Percentiles rank a stretch among this genome's conserved stretches.
Evolutionary conservation across 2,888 invertebrate species (phyloP).

Genomic region (Philopedon plagiatum): DNA sequence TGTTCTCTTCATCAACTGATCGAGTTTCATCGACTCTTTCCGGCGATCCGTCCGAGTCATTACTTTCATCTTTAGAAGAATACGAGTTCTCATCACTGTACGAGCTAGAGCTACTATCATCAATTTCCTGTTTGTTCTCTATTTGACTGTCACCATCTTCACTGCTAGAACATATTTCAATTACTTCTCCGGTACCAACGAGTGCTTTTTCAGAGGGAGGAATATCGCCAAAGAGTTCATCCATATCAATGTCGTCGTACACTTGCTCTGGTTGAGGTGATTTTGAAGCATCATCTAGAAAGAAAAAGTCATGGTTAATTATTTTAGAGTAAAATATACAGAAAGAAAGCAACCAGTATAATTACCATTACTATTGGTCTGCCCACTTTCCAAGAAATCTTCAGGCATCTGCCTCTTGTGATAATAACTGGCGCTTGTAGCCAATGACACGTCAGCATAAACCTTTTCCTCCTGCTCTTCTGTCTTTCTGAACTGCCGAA

Average conservation of each 20-base stretch:
- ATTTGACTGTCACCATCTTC: slow-evolving; percentile 28
- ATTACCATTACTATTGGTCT: slow-evolving; percentile 22
- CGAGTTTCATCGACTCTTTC: neutral
- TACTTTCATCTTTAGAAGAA: neutral
- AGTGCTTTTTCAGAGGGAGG: slow-evolving; percentile 10
- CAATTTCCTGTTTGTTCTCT: neutral
- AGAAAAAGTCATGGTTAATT: neutral
- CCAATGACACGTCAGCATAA: slow-evolving; percentile 13
- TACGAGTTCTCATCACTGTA: neutral
- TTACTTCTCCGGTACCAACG: neutral
- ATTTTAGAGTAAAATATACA: no score
- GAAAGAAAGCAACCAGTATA: no score
- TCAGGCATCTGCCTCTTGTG: slow-evolving; percentile 9
- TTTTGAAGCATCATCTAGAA: neutral
- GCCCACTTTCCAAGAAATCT: slow-evolving; percentile 8
- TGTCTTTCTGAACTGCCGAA: slow-evolving; percentile 9
- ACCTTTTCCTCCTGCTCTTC: neutral
- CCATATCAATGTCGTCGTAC: slow-evolving; percentile 2
- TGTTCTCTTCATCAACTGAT: neutral
- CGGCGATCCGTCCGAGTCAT: neutral
- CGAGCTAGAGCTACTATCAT: neutral
- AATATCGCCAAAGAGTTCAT: neutral
- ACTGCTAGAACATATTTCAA: slow-evolving; percentile 27
- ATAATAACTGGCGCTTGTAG: slow-evolving; percentile 17
- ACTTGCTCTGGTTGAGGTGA: neutral